phyloP scores from a whole-genome alignment of 1,140 invertebrate species.

The Zaprionus lachaisei region DNA sequence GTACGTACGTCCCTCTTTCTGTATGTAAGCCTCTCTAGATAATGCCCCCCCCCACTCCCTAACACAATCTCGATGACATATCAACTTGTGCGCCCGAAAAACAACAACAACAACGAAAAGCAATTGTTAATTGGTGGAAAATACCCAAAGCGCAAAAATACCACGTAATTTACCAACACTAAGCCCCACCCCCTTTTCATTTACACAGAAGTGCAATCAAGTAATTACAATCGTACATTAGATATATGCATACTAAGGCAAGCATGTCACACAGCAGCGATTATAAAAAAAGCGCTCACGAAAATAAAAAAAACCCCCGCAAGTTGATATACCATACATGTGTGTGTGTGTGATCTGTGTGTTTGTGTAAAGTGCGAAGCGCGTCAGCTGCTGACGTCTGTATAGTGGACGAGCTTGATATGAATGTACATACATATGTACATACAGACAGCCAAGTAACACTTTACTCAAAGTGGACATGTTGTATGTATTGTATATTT shows the following conservation, averaged over 20 bases:
- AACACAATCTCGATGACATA: conserved; percentile 57
- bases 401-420: neutral
- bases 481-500: too few species aligned
- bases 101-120: conserved; percentile 62
- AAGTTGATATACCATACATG: neutral
- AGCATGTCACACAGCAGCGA: neutral
- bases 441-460: too few species aligned
- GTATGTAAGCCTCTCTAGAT: conserved; percentile 35
- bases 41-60: conserved; percentile 37
- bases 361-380: neutral
- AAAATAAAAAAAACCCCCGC: conserved; percentile 19
- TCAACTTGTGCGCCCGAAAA: conserved; percentile 45
- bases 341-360: neutral
- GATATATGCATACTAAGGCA: neutral
- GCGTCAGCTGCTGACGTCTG: conserved; percentile 17
- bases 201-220: conserved; percentile 6
- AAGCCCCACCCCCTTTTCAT: neutral
- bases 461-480: neutral
- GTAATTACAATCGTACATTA: conserved; percentile 14
- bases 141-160: conserved; percentile 30
- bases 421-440: neutral
- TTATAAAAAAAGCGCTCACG: conserved; percentile 20
- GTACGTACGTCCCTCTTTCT: too few species aligned
- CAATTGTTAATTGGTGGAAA: conserved; percentile 67
- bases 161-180: conserved; percentile 8